These are phyloP conservation scores for Onychomys torridus DNA, from an alignment of 2,797 vertebrate species.

Conservation along the genomic window DNA sequence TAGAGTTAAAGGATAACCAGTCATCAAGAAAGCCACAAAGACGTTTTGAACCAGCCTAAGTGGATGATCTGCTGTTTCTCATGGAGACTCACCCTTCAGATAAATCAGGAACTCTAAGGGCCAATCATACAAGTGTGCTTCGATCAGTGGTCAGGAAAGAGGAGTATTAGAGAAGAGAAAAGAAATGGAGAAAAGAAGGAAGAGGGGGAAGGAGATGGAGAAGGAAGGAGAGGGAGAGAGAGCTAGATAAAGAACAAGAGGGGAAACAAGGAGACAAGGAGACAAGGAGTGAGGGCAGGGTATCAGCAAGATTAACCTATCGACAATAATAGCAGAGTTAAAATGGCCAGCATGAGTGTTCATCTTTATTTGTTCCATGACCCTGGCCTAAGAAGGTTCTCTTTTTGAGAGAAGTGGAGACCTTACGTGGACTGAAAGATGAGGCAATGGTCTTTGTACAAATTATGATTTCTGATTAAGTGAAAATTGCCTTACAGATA, in stretches of 20 bases:
- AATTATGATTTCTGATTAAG: not conserved
- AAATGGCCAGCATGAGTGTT: not conserved
- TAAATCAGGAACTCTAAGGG: not conserved
- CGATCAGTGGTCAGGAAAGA: not conserved
- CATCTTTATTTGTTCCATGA: not conserved
- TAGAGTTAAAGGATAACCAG: not conserved
- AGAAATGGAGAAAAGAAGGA: not conserved
- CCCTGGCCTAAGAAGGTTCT: not conserved
- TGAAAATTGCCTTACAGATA: not conserved
- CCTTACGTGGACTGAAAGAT: not conserved
- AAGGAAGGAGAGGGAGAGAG: fast-evolving
- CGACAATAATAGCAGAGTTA: conserved; percentile 42
- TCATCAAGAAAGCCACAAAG: not conserved
- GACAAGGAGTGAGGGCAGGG: fast-evolving
- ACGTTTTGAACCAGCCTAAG: too few relatives aligned
- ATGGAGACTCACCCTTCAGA: not conserved
- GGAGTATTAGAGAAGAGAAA: not conserved
- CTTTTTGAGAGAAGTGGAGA: not conserved
- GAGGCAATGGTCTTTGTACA: not conserved
- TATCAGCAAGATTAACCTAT: not conserved
- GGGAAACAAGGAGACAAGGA: too few relatives aligned
- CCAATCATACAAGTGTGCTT: not conserved
- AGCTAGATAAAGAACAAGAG: too few relatives aligned
- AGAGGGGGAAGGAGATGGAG: too few relatives aligned
- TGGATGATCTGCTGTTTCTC: not conserved